Evolutionary conservation across 2,113 vertebrate species (phyloP), one percentile per base, ranked within the genome.

Genomic region (Monarcha castaneiventris): DNA sequence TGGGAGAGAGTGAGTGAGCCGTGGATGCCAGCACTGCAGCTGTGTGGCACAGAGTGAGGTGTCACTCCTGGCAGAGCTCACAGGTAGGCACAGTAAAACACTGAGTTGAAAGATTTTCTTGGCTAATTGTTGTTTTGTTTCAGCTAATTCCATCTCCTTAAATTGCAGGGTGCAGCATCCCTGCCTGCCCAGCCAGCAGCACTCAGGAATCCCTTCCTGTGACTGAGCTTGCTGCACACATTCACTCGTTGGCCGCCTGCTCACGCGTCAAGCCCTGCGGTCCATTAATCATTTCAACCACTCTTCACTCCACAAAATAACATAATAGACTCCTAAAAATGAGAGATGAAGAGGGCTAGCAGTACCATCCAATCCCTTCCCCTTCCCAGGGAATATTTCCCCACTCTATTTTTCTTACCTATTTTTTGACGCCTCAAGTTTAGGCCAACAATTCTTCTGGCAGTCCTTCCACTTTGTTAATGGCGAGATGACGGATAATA

Each of bases 271-370:
- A 80, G 73, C 49, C 39, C 48, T 48, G 25, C 0, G 0, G 87
- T 46, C 83, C 79, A 96, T 97, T 97, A 89, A 92, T 95, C 92
- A 95, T 93, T 89, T 90, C 87, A 96, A 93, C 90, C 41, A 49
- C 80, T 86, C 69, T 90, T 88, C 85, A 89, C 58, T 90, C 86
- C 73, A 68, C 90, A 95, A 93, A 96, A 84, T 78, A 96, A 84
- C 80, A 82, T 90, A 71, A 94, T 88, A 83, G 69, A 94, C 68
- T 93, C 84, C 55, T 82, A 94, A 93, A 94, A 96, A 77, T 85
- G 78, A 96, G 84, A 71, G 76, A 94, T 83, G 63, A 86, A 90
- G 89, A 93, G 46, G 49, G 41, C 56, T 69, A 84, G 44, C 2
- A 9, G 67, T 84, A 86, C 49, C 23, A 75, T 81, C 55, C 49